Evolutionary conservation across 2,797 vertebrate species (phyloP).

Genomic region (Enteromius anoplus): DNA sequence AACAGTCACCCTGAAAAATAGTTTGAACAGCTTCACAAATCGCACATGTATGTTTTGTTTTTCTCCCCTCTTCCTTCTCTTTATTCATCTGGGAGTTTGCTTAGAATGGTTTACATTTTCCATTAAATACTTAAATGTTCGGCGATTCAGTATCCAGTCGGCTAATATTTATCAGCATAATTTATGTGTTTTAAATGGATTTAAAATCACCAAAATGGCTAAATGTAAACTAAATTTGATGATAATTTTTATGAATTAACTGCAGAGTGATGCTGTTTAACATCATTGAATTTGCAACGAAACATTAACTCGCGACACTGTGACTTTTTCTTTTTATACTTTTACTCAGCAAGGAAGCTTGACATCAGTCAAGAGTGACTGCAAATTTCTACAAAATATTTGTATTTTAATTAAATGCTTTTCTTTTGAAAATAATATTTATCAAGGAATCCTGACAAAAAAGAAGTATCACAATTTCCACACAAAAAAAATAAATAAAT

Average conservation of each 20-base stretch:
- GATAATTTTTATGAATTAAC: neutral
- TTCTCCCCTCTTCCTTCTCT: neutral
- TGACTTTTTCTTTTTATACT: neutral
- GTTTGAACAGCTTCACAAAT: neutral
- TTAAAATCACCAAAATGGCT: neutral
- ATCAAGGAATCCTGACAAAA: neutral
- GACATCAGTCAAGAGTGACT: neutral
- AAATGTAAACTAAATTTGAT: neutral
- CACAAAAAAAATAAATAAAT: too few relatives aligned
- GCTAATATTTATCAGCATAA: neutral
- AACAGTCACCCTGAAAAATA: neutral
- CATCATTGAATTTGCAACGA: conserved; percentile 76
- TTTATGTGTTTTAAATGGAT: neutral
- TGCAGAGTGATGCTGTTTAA: neutral
- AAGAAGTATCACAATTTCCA: neutral
- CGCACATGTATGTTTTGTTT: neutral
- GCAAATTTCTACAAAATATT: neutral
- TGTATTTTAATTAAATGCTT: neutral
- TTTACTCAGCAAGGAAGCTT: neutral
- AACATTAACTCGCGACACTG: conserved; percentile 66
- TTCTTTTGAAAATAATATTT: neutral
- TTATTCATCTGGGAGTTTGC: conserved; percentile 2
- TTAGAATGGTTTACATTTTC: neutral
- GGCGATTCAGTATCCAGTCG: neutral
- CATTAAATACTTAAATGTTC: neutral